Conservation (phyloP, 2,797 vertebrate species). For the Anguilla pacifica region DNA sequence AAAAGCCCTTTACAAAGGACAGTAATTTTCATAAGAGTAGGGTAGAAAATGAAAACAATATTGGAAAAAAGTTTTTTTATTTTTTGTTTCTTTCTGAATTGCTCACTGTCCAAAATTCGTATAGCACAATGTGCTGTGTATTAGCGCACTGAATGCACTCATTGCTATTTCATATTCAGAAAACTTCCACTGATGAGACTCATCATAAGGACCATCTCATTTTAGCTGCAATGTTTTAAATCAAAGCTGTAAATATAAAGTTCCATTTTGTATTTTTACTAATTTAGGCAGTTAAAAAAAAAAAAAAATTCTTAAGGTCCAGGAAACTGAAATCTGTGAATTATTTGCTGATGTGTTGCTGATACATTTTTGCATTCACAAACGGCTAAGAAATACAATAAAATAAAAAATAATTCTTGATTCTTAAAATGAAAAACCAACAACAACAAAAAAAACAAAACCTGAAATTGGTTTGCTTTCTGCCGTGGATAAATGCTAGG, state of each 20-base stretch:
- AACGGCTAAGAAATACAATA: no score
- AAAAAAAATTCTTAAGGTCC: no score
- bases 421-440: no score
- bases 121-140: not conserved
- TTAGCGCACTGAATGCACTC: not conserved
- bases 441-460: no score
- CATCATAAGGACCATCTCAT: not conserved
- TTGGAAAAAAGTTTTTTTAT: not conserved
- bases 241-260: not conserved
- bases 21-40: not conserved
- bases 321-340: no score
- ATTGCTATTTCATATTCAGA: not conserved
- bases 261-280: not conserved
- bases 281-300: not conserved
- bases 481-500: no score
- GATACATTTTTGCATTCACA: no score
- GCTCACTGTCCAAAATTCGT: not conserved
- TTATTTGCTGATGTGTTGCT: no score
- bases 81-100: not conserved
- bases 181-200: no score
- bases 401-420: no score
- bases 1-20: not conserved
- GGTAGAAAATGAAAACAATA: not conserved
- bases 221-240: not conserved
- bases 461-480: no score